These are phyloP conservation scores for Tryphoninae sp. DNA, from an alignment of 2,888 invertebrate species.

Conservation along the genomic window DNA sequence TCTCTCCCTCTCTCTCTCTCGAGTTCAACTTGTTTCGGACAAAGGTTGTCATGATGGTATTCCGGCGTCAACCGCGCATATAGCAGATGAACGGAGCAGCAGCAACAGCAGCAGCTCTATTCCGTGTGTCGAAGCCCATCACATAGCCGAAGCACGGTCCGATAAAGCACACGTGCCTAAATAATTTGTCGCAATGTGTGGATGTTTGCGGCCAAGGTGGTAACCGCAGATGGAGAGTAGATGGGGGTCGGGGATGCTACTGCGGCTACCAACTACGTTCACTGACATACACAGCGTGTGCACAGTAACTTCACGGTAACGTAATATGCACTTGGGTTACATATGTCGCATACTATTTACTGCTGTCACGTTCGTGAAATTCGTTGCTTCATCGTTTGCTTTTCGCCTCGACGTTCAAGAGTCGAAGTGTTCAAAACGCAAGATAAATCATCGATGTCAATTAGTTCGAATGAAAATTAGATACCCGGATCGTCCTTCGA, in stretches of 20 bases:
- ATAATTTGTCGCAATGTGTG: conserved; percentile 44
- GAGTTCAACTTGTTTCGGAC: conserved; percentile 9
- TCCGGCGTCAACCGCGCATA: conserved; percentile 6
- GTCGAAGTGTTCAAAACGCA: not conserved
- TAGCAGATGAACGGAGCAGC: not conserved
- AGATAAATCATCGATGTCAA: not conserved
- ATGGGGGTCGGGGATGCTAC: not conserved
- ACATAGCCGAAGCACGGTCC: conserved; percentile 6
- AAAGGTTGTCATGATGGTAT: conserved; percentile 10
- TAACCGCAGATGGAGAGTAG: conserved; percentile 19
- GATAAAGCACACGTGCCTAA: conserved; percentile 15
- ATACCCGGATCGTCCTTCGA: no score
- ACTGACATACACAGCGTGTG: not conserved
- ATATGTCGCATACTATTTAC: conserved; percentile 13
- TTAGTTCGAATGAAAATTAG: no score
- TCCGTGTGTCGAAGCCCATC: conserved; percentile 33
- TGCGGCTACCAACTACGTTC: conserved; percentile 21
- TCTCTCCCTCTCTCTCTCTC: not conserved
- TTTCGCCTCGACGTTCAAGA: not conserved
- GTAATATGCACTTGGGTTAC: not conserved
- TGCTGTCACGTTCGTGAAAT: not conserved
- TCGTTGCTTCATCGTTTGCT: not conserved
- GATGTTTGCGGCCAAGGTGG: conserved; percentile 45
- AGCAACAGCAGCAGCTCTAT: not conserved
- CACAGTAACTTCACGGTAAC: conserved; percentile 7